A percentile compares a stretch with the other conserved stretches of the same genome.
These are phyloP conservation scores for Hecatera dysodea DNA, from an alignment of 2,888 invertebrate species.

Conservation along the genomic window DNA sequence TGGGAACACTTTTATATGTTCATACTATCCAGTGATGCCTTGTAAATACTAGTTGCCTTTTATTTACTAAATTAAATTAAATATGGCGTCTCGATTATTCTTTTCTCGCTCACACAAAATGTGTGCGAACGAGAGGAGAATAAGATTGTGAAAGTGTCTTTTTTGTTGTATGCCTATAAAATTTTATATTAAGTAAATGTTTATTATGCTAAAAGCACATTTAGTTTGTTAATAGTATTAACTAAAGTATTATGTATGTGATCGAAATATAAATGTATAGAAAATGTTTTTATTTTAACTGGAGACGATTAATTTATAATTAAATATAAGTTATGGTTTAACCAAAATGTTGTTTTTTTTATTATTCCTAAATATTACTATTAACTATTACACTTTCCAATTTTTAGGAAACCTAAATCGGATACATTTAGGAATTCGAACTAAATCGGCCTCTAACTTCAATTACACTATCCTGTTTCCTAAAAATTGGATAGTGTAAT, in stretches of 20 bases:
- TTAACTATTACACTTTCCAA: no score
- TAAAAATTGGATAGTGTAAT: no score
- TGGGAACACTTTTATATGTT: conserved; percentile 20
- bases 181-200: conserved; percentile 25
- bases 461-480: no score
- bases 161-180: conserved; percentile 24
- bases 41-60: conserved; percentile 25
- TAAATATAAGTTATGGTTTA: conserved; percentile 57
- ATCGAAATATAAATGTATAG: conserved; percentile 65
- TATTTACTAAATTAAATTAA: not conserved
- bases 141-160: not conserved
- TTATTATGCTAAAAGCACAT: conserved; percentile 57
- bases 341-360: conserved; percentile 27
- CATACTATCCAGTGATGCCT: not conserved
- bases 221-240: conserved; percentile 67
- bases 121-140: conserved; percentile 3
- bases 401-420: no score
- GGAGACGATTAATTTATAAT: conserved; percentile 57
- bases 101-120: conserved; percentile 3
- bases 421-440: no score
- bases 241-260: conserved; percentile 78
- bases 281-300: conserved; percentile 60
- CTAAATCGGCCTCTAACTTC: no score
- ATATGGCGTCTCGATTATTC: not conserved
- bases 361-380: not conserved